Evolutionary conservation across 2,888 invertebrate species (phyloP).

Genomic region (Agonopterix heracliana): DNA sequence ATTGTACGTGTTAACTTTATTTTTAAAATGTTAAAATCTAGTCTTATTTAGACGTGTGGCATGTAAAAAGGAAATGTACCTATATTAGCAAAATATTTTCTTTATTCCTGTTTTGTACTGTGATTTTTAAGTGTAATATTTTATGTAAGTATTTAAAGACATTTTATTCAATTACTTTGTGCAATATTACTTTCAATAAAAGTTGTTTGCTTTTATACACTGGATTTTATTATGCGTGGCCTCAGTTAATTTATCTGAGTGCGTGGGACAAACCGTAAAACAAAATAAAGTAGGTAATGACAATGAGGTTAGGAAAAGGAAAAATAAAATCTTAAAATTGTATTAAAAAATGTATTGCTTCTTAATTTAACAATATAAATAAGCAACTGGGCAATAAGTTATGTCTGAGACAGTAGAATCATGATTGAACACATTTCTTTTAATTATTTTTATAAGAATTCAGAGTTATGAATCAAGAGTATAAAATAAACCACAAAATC

Average conservation of each 20-base stretch:
- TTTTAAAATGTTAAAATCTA: conserved; percentile 1
- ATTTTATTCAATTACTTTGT: background rate
- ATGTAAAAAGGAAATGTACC: background rate
- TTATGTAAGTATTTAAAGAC: conserved; percentile 1
- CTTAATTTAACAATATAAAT: conserved; percentile 8
- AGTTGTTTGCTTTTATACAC: conserved; percentile 4
- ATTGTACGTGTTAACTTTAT: no score
- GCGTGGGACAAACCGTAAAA: no score
- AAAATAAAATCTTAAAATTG: conserved; percentile 15
- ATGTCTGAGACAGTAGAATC: no score
- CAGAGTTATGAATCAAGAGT: no score
- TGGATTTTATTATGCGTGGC: background rate
- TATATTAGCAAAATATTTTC: background rate
- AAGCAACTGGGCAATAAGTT: no score
- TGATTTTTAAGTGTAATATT: conserved; percentile 4
- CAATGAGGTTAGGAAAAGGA: no score
- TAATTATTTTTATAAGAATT: no score
- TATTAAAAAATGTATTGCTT: conserved; percentile 35
- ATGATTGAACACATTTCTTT: no score
- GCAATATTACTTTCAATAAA: background rate
- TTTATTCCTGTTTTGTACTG: conserved; percentile 8
- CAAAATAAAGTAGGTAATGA: no score
- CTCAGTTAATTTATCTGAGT: no score
- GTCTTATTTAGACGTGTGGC: background rate
- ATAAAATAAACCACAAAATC: no score